Percentiles rank a stretch among this genome's conserved stretches.
Evolutionary conservation across 2,888 invertebrate genomes (phyloP).

Genomic region (Pseudolycoriella hygida): DNA sequence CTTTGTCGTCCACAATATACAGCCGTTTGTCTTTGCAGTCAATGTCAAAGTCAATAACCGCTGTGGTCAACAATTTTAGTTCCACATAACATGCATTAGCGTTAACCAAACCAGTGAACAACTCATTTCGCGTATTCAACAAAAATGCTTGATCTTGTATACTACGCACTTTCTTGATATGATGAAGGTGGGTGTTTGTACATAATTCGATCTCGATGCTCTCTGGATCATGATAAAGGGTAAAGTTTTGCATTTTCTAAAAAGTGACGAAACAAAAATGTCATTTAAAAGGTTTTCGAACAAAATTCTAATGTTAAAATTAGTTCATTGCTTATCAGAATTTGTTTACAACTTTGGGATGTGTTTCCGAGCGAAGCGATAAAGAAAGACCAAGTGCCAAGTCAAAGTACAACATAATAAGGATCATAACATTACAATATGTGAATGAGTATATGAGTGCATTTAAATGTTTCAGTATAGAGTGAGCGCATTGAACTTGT

Average conservation of each 20-base stretch:
- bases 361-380: too few species aligned
- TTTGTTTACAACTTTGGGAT: too few species aligned
- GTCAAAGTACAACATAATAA: too few species aligned
- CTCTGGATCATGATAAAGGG: not conserved
- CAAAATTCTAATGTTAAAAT: too few species aligned
- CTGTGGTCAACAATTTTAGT: conserved; percentile 5
- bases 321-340: too few species aligned
- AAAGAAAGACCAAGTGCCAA: too few species aligned
- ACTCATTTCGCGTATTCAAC: conserved; percentile 9
- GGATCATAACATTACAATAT: too few species aligned
- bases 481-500: too few species aligned
- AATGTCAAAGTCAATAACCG: conserved; percentile 11
- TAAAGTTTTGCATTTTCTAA: not conserved
- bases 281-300: too few species aligned
- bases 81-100: not conserved
- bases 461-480: too few species aligned
- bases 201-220: not conserved
- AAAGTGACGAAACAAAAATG: not conserved
- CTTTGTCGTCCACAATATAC: conserved; percentile 11
- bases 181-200: not conserved
- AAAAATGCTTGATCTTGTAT: conserved; percentile 9
- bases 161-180: conserved; percentile 9
- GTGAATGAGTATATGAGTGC: too few species aligned
- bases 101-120: conserved; percentile 8
- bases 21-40: conserved; percentile 7